Conservation (phyloP, 1,140 invertebrate species). For the Heliconius congener region DNA sequence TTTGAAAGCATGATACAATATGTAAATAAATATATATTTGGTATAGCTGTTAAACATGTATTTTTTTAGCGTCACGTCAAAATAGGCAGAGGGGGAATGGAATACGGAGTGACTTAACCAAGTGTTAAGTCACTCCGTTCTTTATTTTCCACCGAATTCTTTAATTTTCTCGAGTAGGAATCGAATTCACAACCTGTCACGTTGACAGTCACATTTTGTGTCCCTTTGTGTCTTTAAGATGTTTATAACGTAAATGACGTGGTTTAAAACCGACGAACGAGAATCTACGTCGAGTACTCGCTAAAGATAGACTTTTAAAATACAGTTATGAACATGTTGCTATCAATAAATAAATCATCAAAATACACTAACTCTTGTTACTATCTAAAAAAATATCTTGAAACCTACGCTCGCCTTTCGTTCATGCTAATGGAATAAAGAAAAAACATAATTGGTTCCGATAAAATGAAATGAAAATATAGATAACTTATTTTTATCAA, state of each 20-base stretch:
- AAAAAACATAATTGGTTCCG: not conserved
- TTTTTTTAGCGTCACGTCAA: too few relatives aligned
- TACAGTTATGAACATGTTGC: not conserved
- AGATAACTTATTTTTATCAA: conserved; percentile 6
- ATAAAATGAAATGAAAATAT: not conserved
- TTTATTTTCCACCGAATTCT: too few relatives aligned
- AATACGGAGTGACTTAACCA: too few relatives aligned
- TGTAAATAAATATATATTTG: conserved; percentile 1
- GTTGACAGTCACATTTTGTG: too few relatives aligned
- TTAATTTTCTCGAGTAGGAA: too few relatives aligned
- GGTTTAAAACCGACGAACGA: not conserved
- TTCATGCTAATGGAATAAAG: not conserved
- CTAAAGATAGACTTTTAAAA: not conserved
- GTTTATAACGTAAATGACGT: not conserved
- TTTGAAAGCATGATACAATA: conserved; percentile 5
- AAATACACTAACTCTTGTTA: not conserved
- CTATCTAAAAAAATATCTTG: not conserved
- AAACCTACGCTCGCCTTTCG: not conserved
- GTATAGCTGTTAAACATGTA: too few relatives aligned
- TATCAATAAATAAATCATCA: not conserved
- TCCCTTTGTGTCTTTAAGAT: not conserved
- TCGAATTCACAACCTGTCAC: too few relatives aligned
- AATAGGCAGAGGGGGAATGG: too few relatives aligned
- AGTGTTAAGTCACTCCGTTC: too few relatives aligned
- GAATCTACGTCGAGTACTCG: not conserved